phyloP scores from a whole-genome alignment of 2,113 vertebrate species.

The Meleagris gallopavo region DNA sequence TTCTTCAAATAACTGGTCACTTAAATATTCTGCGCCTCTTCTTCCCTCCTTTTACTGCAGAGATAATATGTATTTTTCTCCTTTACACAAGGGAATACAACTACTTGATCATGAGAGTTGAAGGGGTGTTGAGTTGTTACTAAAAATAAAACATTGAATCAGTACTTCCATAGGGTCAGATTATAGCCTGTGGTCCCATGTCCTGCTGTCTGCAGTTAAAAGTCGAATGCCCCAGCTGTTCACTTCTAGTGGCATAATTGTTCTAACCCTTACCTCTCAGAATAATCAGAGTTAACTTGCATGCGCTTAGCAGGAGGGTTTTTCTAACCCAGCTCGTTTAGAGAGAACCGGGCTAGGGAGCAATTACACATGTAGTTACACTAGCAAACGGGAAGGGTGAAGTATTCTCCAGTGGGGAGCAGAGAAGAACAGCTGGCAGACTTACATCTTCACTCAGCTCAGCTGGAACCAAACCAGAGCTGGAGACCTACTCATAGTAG shows the following conservation, averaged over 20 bases:
- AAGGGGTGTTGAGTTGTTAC: neutral
- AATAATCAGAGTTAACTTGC: neutral
- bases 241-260: neutral
- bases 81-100: neutral
- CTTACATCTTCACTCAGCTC: neutral
- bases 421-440: neutral
- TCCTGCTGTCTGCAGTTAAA: neutral
- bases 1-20: neutral
- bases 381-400: neutral
- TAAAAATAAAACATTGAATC: neutral
- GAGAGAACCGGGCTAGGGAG: neutral
- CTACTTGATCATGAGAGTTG: neutral
- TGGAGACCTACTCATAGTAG: neutral
- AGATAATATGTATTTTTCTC: neutral
- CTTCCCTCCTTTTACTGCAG: neutral
- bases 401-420: neutral
- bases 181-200: neutral
- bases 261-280: neutral
- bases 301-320: neutral
- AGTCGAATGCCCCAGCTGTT: neutral
- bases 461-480: neutral
- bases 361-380: neutral
- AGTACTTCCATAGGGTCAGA: neutral
- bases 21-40: neutral
- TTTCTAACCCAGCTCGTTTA: slow-evolving; percentile 1